phyloP scores from a whole-genome alignment of 64 coral and sea anemone species.

The Porites australiensis region DNA sequence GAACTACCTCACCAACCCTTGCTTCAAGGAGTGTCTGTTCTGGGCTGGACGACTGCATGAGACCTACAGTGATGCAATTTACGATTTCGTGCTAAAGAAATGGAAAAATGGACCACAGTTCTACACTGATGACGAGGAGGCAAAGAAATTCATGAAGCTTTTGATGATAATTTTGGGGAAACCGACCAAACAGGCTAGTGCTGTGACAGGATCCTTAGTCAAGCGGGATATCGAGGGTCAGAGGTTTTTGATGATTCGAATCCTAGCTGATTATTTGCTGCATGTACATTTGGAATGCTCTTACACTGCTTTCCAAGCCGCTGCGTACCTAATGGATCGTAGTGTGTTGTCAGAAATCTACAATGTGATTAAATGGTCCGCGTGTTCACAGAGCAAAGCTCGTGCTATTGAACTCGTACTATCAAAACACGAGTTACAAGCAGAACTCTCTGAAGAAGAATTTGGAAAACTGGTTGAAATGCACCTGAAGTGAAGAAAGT shows the following conservation, averaged over 20 bases:
- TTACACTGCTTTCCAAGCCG: slow-evolving; percentile 70
- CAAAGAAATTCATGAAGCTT: slow-evolving; percentile 76
- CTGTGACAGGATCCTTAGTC: slow-evolving; percentile 66
- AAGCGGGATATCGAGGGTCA: slow-evolving; percentile 15
- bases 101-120: slow-evolving; percentile 78
- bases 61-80: slow-evolving; percentile 77
- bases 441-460: slow-evolving; percentile 61
- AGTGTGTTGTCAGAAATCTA: slow-evolving; percentile 74
- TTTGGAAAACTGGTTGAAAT: slow-evolving; percentile 60
- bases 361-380: slow-evolving; percentile 4
- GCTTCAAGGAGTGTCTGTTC: slow-evolving; percentile 63
- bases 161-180: slow-evolving; percentile 84
- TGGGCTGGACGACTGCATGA: slow-evolving; percentile 77
- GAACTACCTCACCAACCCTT: slow-evolving; percentile 46
- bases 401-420: slow-evolving; percentile 73
- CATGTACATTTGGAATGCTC: slow-evolving; percentile 75
- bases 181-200: slow-evolving; percentile 81
- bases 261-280: slow-evolving; percentile 68
- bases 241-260: slow-evolving; percentile 54
- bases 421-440: slow-evolving; percentile 77
- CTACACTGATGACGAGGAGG: slow-evolving; percentile 68
- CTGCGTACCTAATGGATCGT: slow-evolving; percentile 67
- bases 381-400: slow-evolving; percentile 11
- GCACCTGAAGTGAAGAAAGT: background rate
- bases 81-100: slow-evolving; percentile 78